A percentile compares a stretch with the other conserved stretches of the same genome.
phyloP scores from a whole-genome alignment of 2,888 invertebrate species.

The Harpalus rubripes region DNA sequence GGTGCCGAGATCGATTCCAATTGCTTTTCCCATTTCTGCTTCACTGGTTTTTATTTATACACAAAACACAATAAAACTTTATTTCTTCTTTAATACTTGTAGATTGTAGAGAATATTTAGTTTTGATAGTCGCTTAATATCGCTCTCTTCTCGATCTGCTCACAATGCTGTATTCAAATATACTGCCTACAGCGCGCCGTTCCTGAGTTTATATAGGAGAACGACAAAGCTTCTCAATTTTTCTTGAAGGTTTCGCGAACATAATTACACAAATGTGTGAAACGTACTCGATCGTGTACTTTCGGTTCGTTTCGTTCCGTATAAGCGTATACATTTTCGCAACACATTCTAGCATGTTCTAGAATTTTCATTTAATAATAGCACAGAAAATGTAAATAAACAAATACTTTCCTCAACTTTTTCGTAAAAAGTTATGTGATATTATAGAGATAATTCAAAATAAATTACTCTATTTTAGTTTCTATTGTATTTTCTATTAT shows the following conservation, averaged over 20 bases:
- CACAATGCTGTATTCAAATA: constrained; percentile 24
- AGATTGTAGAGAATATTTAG: background rate
- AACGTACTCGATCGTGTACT: constrained; percentile 7
- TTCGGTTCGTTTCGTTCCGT: background rate
- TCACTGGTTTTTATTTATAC: background rate
- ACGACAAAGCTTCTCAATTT: constrained; percentile 14
- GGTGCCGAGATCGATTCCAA: constrained; percentile 92
- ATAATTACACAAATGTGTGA: background rate
- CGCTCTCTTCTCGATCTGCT: background rate
- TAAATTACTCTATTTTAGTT: too few relatives aligned
- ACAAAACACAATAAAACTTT: background rate
- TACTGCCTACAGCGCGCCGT: constrained; percentile 8
- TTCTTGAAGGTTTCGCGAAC: constrained; percentile 29
- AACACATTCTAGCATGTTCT: constrained; percentile 4
- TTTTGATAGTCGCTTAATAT: background rate
- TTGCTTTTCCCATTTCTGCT: constrained; percentile 75
- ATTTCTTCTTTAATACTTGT: background rate
- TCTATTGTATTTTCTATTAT: too few relatives aligned
- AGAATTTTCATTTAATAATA: background rate
- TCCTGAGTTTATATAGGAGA: constrained; percentile 8
- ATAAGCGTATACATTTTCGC: background rate
- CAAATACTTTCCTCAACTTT: background rate
- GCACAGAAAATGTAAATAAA: background rate
- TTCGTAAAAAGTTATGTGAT: background rate
- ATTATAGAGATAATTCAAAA: background rate